phyloP scores from a whole-genome alignment of 2,888 invertebrate genomes.

The Artemia sinica region DNA sequence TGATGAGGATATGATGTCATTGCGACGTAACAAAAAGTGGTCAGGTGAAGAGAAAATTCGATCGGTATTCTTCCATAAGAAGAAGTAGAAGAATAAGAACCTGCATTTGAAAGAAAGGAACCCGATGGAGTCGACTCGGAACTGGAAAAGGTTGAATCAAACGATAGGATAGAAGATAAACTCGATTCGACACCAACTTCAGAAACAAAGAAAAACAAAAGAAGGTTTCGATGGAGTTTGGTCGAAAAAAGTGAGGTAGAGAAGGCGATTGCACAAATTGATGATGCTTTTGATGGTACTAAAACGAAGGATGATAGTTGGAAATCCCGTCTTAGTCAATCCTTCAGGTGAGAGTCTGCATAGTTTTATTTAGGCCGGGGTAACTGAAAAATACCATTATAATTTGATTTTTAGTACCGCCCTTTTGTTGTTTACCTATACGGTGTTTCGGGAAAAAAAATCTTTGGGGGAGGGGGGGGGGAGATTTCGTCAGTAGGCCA shows the following conservation, averaged over 20 bases:
- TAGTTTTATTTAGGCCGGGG: too few species aligned
- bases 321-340: neutral
- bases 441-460: too few species aligned
- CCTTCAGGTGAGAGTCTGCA: neutral
- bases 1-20: slow-evolving; percentile 23
- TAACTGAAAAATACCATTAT: too few species aligned
- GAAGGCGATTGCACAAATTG: slow-evolving; percentile 17
- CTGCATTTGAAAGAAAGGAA: slow-evolving; percentile 16
- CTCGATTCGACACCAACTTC: neutral
- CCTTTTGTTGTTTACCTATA: too few species aligned
- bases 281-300: slow-evolving; percentile 21
- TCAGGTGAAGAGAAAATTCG: slow-evolving; percentile 22
- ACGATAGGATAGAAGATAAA: neutral
- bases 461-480: too few species aligned
- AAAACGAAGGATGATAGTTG: slow-evolving; percentile 15
- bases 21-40: slow-evolving; percentile 22
- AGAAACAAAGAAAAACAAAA: neutral
- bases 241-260: neutral
- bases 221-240: slow-evolving; percentile 7
- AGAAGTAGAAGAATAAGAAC: slow-evolving; percentile 19
- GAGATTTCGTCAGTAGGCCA: too few species aligned
- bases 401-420: too few species aligned
- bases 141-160: neutral
- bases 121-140: slow-evolving; percentile 13
- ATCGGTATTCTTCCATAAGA: too few species aligned